These are phyloP conservation scores for Coluber constrictor DNA, from an alignment of 2,797 vertebrate species.

Conservation along the genomic window DNA sequence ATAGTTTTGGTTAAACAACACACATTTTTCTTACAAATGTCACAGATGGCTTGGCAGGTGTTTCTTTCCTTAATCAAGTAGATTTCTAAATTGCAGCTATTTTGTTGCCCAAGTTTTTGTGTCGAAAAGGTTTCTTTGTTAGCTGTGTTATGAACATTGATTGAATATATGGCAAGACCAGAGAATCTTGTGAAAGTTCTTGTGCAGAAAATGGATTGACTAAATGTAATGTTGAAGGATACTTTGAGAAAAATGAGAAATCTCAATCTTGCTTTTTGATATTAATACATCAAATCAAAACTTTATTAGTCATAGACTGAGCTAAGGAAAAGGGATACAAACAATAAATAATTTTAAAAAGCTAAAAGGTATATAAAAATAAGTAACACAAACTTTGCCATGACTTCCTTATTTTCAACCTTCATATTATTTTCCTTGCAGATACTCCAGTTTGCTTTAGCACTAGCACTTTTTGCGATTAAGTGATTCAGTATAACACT, in stretches of 20 bases:
- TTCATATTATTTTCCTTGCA: neutral
- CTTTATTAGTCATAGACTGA: neutral
- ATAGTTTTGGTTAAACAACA: constrained; percentile 36
- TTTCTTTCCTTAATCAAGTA: constrained; percentile 56
- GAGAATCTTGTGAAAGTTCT: constrained; percentile 29
- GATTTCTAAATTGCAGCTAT: constrained; percentile 60
- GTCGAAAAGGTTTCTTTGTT: constrained; percentile 54
- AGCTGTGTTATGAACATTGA: constrained; percentile 30
- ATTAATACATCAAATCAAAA: constrained; percentile 5
- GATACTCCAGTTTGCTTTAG: neutral
- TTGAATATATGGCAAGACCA: constrained; percentile 46
- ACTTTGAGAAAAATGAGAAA: constrained; percentile 42
- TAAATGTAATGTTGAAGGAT: constrained; percentile 3
- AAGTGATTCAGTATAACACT: neutral
- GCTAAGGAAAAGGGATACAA: neutral
- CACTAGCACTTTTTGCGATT: constrained; percentile 2
- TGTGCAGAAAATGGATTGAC: constrained; percentile 18
- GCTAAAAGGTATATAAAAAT: neutral
- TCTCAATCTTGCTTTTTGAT: neutral
- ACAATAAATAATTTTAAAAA: neutral
- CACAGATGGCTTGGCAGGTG: constrained; percentile 57
- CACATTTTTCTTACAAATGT: constrained; percentile 57
- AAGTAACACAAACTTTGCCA: neutral
- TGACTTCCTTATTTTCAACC: neutral
- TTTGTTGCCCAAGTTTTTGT: constrained; percentile 27